These are phyloP conservation scores for Antennarius maculatus DNA, from an alignment of 2,797 vertebrate species.

Conservation along the genomic window DNA sequence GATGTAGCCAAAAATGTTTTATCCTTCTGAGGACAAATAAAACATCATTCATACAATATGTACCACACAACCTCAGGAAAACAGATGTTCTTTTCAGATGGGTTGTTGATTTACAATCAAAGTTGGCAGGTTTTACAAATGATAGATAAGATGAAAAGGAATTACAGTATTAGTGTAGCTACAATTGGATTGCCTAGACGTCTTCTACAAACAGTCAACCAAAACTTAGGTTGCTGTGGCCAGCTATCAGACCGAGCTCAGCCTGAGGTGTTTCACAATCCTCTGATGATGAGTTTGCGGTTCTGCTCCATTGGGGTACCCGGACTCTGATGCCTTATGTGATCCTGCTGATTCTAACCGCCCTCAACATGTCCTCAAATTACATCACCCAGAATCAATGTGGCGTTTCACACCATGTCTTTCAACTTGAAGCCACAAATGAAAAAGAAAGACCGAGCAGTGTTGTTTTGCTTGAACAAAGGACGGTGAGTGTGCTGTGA, in stretches of 20 bases:
- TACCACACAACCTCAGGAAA: constrained; percentile 46
- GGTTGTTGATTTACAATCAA: constrained; percentile 49
- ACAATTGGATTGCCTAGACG: constrained; percentile 13
- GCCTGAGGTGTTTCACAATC: constrained; percentile 76
- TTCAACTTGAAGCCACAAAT: constrained; percentile 60
- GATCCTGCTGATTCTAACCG: constrained; percentile 49
- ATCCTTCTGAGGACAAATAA: constrained; percentile 50
- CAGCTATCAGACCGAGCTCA: constrained; percentile 51
- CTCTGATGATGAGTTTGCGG: constrained; percentile 69
- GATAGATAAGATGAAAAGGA: constrained; percentile 43
- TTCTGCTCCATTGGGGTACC: constrained; percentile 70
- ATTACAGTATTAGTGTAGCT: constrained; percentile 40
- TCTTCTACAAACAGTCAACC: constrained; percentile 46
- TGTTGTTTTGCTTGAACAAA: constrained; percentile 37
- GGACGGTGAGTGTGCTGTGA: neutral
- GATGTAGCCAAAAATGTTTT: constrained; percentile 53
- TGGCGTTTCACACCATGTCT: constrained; percentile 54
- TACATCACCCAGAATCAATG: constrained; percentile 67
- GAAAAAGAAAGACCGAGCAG: constrained; percentile 22
- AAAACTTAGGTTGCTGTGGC: constrained; percentile 68
- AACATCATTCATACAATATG: constrained; percentile 45
- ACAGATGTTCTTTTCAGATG: constrained; percentile 55
- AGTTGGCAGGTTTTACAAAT: constrained; percentile 48
- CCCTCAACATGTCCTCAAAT: constrained; percentile 67
- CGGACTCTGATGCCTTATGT: constrained; percentile 67